phyloP scores from a whole-genome alignment of 2,888 invertebrate species.

The Phengaris alcon region DNA sequence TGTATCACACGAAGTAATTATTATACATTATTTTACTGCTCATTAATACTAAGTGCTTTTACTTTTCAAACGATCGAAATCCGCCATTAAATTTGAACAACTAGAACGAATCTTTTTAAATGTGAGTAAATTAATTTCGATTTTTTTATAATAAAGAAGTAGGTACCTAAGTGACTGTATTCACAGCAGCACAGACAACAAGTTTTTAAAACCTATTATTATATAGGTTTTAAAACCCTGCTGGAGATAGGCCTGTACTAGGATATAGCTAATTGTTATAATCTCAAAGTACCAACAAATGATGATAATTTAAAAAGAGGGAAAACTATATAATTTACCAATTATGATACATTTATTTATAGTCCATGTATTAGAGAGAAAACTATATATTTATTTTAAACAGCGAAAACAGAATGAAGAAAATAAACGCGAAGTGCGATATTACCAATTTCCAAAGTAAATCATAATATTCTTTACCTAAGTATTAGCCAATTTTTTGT shows the following conservation, averaged over 20 bases:
- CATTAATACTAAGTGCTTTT: not conserved
- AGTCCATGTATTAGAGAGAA: too few relatives aligned
- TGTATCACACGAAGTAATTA: not conserved
- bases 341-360: too few relatives aligned
- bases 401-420: too few relatives aligned
- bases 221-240: too few relatives aligned
- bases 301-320: too few relatives aligned
- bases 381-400: too few relatives aligned
- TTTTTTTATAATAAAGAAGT: not conserved
- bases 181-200: not conserved
- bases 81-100: not conserved
- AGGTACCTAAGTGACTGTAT: not conserved
- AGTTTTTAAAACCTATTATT: too few relatives aligned
- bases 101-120: constrained; percentile 8
- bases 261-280: too few relatives aligned
- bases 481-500: not conserved
- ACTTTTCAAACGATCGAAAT: constrained; percentile 1
- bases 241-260: too few relatives aligned
- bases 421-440: too few relatives aligned
- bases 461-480: not conserved
- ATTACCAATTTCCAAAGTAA: not conserved
- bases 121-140: not conserved
- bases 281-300: too few relatives aligned
- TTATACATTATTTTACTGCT: not conserved
- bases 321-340: too few relatives aligned